These are phyloP conservation scores for Centropus bengalensis DNA, from an alignment of 2,113 vertebrate species.

Conservation along the genomic window DNA sequence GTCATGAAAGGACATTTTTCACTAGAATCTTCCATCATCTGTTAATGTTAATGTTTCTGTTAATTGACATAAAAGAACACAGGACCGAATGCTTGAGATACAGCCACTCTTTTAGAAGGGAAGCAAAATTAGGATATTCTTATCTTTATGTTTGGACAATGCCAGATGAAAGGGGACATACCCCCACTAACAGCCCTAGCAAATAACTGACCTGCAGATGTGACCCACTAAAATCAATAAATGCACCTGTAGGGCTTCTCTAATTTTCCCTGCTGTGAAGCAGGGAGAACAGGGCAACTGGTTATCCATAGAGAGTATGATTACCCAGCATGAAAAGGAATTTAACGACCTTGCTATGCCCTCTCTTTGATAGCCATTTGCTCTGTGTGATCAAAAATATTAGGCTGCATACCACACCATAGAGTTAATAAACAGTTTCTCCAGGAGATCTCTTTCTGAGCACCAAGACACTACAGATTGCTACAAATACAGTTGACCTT, in stretches of 20 bases:
- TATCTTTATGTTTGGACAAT: background rate
- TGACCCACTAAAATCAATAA: background rate
- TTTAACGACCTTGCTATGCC: background rate
- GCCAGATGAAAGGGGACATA: background rate
- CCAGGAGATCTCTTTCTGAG: conserved; percentile 10
- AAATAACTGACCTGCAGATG: background rate
- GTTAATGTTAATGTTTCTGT: too few relatives aligned
- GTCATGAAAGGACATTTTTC: background rate
- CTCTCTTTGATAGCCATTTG: background rate
- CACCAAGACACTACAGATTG: background rate
- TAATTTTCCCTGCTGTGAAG: background rate
- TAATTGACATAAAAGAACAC: background rate
- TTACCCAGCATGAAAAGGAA: conserved; percentile 16
- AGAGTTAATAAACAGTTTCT: conserved; percentile 55
- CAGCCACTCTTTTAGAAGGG: background rate
- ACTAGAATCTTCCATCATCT: background rate
- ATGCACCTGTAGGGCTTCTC: background rate
- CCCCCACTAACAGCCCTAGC: background rate
- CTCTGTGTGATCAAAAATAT: background rate
- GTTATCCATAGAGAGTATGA: background rate
- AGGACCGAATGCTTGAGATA: background rate
- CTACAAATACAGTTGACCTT: conserved; percentile 15
- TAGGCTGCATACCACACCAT: background rate
- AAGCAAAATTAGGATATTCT: background rate
- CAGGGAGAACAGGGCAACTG: background rate